Base-by-base conservation (phyloP, 2,888 invertebrate species). In the Neria commutata region DNA sequence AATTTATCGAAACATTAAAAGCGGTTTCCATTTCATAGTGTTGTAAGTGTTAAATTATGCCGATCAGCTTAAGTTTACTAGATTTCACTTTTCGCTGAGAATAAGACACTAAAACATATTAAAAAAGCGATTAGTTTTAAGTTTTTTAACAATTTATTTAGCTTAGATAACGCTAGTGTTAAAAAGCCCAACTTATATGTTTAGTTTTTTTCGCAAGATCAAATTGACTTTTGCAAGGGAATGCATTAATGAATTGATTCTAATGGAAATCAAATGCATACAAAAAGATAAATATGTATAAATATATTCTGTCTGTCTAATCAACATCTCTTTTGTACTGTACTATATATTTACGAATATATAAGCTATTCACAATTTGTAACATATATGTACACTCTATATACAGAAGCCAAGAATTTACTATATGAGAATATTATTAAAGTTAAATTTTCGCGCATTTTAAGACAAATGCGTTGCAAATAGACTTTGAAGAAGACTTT, bases 1-100 rank as follows among this genome's bases (percentile, higher is more conserved):
- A 93, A 93, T 85, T 86, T 93, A 85, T 93, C 92, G 79, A 93
- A 93, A 86, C 92, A 92, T 86, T 87, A 76, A 81, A 68, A 71
- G 61, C 65, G 65, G 64, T 66, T 70, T 67, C 62, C 65, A 64
- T 68, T 69, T 67, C 56, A 63, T 67, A 72, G 68, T 54, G 57
- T 63, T 55, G 72, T 74, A 74, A 74, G 74, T 68, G 66, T 65
- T 63, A 5, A 52, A 42, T 19, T 42, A 42, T 19, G 21, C 6
- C n/a, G n/a, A n/a, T n/a, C n/a, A n/a, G n/a, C n/a, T n/a, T 53
- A 54, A 33, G 47, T 46, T 29, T 50, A 19, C 21, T 42, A 42
- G 19, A 5, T 42, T 42, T 19, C 42, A 19, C 17, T 42, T 19
- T 4, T 17, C 21, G n/a, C 37, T 11, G n/a, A n/a, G n/a, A n/a